Percentiles rank a stretch among this genome's conserved stretches.
phyloP scores from a whole-genome alignment of 2,113 vertebrate species.

The Macaca fascicularis region DNA sequence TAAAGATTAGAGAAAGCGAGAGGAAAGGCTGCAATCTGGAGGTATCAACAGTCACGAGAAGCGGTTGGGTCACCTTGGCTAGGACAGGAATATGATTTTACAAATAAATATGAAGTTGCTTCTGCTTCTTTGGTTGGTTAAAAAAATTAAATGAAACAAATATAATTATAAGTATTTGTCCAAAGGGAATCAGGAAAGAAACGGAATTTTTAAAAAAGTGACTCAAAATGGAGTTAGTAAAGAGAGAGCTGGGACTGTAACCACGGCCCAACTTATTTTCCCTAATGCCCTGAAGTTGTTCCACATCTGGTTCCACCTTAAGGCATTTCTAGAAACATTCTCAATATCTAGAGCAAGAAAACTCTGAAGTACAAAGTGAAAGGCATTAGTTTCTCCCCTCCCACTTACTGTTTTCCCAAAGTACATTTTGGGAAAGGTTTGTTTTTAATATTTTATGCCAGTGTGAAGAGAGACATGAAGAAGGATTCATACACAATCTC shows the following conservation, averaged over 20 bases:
- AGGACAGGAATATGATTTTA: neutral
- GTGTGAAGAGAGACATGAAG: neutral
- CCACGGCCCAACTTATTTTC: fast-evolving
- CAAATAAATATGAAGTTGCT: neutral
- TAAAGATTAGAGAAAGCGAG: neutral
- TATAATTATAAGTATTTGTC: neutral
- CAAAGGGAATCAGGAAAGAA: neutral
- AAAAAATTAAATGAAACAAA: too few relatives aligned
- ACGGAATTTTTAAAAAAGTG: neutral
- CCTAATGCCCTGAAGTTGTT: neutral
- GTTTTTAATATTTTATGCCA: neutral
- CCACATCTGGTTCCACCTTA: neutral
- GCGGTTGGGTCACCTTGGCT: neutral
- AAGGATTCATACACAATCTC: neutral
- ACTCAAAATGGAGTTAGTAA: neutral
- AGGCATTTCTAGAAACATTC: neutral
- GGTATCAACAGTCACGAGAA: neutral
- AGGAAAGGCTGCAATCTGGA: neutral
- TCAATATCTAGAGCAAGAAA: neutral
- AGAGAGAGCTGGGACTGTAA: neutral
- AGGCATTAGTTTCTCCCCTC: neutral
- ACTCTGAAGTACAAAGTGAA: neutral
- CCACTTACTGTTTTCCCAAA: neutral
- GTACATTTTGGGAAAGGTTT: too few relatives aligned
- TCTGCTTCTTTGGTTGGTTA: too few relatives aligned